Evolutionary conservation across 2,797 vertebrate genomes (phyloP).

Genomic region (Diceros bicornis): DNA sequence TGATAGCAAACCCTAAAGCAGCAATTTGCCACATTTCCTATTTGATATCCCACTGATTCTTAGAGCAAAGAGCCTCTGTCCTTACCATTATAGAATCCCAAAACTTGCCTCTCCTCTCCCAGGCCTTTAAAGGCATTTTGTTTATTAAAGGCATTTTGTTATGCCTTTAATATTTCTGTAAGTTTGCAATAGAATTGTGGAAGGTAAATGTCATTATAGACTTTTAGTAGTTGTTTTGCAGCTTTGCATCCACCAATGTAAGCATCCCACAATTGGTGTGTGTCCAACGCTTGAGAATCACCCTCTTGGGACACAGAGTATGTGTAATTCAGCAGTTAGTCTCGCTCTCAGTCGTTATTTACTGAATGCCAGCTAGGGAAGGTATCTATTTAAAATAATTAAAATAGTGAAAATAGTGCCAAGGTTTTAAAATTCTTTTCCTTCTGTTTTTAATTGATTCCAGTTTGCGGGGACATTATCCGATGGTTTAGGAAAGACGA

Average conservation of each 20-base stretch:
- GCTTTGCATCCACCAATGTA: neutral
- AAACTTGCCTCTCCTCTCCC: neutral
- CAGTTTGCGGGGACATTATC: conserved; percentile 98
- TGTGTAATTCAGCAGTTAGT: neutral
- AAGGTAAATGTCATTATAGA: neutral
- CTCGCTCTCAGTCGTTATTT: neutral
- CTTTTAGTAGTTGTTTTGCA: neutral
- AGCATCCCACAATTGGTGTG: neutral
- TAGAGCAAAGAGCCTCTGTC: neutral
- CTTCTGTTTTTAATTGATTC: conserved; percentile 55
- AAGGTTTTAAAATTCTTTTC: neutral
- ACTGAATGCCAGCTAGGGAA: neutral
- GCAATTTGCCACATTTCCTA: neutral
- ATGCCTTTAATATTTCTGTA: neutral
- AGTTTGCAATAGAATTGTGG: neutral
- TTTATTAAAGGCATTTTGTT: too few species aligned
- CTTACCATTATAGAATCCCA: neutral
- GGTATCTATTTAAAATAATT: conserved; percentile 54
- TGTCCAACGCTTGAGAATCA: neutral
- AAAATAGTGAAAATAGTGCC: neutral
- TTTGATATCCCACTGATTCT: neutral
- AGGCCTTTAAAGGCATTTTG: too few species aligned
- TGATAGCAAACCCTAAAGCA: neutral
- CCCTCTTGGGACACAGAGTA: neutral
- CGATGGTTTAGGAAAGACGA: conserved; percentile 97